Percentiles rank a stretch among this genome's conserved stretches.
Evolutionary conservation across 2,888 invertebrate genomes (phyloP).

Genomic region (Fragum fragum): DNA sequence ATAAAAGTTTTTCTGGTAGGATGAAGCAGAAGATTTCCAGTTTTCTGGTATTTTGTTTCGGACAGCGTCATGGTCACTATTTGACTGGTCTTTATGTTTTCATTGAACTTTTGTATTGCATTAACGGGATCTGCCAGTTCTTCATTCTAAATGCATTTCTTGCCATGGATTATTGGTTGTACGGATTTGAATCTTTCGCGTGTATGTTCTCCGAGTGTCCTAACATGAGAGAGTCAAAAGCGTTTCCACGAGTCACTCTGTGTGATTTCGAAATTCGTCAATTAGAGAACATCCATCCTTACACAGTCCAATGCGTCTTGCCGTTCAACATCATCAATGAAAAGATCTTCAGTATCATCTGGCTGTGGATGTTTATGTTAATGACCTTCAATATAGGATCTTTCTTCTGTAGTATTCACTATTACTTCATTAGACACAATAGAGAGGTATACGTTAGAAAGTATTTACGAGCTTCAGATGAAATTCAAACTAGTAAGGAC

Average conservation of each 20-base stretch:
- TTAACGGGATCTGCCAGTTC: slow-evolving; percentile 70
- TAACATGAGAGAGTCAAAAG: slow-evolving; percentile 54
- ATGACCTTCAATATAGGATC: slow-evolving; percentile 53
- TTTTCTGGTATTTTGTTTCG: slow-evolving; percentile 62
- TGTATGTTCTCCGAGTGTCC: slow-evolving; percentile 49
- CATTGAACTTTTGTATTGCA: slow-evolving; percentile 65
- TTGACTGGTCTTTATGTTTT: slow-evolving; percentile 71
- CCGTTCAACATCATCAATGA: slow-evolving; percentile 75
- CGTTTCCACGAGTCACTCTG: slow-evolving; percentile 75
- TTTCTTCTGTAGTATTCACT: slow-evolving; percentile 43
- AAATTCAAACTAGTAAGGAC: slow-evolving; percentile 58
- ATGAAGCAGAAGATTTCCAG: slow-evolving; percentile 59
- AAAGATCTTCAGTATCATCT: slow-evolving; percentile 72
- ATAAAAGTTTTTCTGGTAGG: slow-evolving; percentile 54
- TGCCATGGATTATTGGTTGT: slow-evolving; percentile 61
- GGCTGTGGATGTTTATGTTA: slow-evolving; percentile 73
- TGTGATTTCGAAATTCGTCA: slow-evolving; percentile 74
- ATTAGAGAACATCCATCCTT: slow-evolving; percentile 66
- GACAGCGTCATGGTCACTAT: slow-evolving; percentile 69
- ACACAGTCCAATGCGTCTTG: slow-evolving; percentile 72
- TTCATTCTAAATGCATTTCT: slow-evolving; percentile 71
- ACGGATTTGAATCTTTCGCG: slow-evolving; percentile 66
- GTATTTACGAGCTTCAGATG: slow-evolving; percentile 58
- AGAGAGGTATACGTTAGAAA: slow-evolving; percentile 61
- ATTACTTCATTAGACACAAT: slow-evolving; percentile 57